phyloP scores from a whole-genome alignment of 2,888 invertebrate species.

The Lasioglossum villosulum region DNA sequence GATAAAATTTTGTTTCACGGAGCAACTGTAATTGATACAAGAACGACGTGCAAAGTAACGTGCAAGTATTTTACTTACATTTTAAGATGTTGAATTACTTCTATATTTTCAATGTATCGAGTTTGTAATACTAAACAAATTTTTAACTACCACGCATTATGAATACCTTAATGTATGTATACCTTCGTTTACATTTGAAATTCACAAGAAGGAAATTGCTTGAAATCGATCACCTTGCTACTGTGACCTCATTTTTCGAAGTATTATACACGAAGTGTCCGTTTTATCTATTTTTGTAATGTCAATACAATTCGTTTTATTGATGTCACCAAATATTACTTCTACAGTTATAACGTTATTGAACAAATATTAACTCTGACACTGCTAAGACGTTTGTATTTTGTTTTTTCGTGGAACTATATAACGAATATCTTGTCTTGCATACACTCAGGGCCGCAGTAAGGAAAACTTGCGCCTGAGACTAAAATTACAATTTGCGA shows the following conservation, averaged over 20 bases:
- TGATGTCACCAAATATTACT: too few species aligned
- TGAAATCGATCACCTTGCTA: not conserved
- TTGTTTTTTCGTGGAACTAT: not conserved
- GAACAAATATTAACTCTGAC: not conserved
- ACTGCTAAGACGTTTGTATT: not conserved
- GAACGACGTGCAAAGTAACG: not conserved
- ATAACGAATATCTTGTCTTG: not conserved
- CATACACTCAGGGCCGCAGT: not conserved
- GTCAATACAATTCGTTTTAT: not conserved
- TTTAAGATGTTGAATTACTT: not conserved
- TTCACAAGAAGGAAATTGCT: not conserved
- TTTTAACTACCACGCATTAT: not conserved
- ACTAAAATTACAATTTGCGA: too few species aligned
- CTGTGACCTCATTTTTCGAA: conserved; percentile 1
- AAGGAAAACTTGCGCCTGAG: too few species aligned
- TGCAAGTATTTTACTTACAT: not conserved
- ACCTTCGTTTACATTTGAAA: not conserved
- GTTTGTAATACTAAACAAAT: not conserved
- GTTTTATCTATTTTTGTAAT: not conserved
- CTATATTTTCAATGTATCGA: not conserved
- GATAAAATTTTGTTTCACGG: not conserved
- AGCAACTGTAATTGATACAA: not conserved
- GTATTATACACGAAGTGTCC: not conserved
- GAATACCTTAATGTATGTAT: not conserved
- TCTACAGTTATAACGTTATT: not conserved